A percentile compares a stretch with the other conserved stretches of the same genome.
These are phyloP conservation scores for Ectemnius cavifrons DNA, from an alignment of 2,888 invertebrate species.

Conservation along the genomic window DNA sequence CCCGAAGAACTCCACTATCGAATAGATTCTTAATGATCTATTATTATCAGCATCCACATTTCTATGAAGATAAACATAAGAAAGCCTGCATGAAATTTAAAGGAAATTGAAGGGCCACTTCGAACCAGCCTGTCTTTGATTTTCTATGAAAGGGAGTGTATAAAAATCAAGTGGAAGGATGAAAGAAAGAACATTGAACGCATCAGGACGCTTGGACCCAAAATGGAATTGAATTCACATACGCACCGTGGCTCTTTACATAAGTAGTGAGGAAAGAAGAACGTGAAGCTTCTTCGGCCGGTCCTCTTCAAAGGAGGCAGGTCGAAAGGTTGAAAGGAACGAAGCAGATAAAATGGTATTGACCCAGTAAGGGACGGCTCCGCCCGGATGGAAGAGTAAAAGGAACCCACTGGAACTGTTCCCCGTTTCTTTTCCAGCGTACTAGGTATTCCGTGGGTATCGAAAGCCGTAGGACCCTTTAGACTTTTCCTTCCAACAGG, in stretches of 20 bases:
- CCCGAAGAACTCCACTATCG: neutral
- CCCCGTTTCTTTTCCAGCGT: slow-evolving; percentile 15
- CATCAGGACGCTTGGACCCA: slow-evolving; percentile 46
- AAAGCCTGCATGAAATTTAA: neutral
- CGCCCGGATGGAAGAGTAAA: slow-evolving; percentile 10
- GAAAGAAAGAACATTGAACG: slow-evolving; percentile 29
- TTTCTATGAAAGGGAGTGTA: slow-evolving; percentile 1
- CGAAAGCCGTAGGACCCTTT: slow-evolving; percentile 21
- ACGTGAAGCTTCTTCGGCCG: neutral
- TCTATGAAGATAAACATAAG: neutral
- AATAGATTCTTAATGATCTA: neutral
- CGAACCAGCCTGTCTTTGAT: neutral
- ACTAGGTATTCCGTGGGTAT: slow-evolving; percentile 23
- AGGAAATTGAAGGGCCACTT: neutral
- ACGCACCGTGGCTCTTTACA: slow-evolving; percentile 57
- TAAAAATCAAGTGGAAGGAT: slow-evolving; percentile 7
- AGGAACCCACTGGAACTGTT: slow-evolving; percentile 25
- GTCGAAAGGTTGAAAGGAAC: slow-evolving; percentile 47
- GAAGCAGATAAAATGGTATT: slow-evolving; percentile 59
- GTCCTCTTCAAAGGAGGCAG: slow-evolving; percentile 44
- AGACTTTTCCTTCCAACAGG: slow-evolving; percentile 38
- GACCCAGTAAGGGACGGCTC: slow-evolving; percentile 27
- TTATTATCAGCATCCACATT: neutral
- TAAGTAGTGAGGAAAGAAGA: slow-evolving; percentile 47
- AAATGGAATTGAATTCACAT: slow-evolving; percentile 61